Evolutionary conservation across 2,797 vertebrate genomes (phyloP).

Genomic region (Sciurus carolinensis): DNA sequence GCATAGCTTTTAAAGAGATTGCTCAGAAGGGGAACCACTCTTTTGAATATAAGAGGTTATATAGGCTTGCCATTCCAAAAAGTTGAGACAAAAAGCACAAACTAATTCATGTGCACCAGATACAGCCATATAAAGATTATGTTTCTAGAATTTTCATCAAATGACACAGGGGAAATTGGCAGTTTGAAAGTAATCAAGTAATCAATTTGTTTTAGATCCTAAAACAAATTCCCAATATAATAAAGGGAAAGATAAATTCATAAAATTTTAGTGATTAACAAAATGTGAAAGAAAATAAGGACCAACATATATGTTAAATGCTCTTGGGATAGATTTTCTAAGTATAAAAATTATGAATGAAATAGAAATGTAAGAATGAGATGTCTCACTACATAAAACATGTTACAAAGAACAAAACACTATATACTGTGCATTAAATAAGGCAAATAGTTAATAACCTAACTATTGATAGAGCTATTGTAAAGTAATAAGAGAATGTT

Average conservation of each 20-base stretch:
- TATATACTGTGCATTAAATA: neutral
- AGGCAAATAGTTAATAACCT: conserved; percentile 2
- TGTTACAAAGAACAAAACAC: conserved; percentile 32
- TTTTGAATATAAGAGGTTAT: neutral
- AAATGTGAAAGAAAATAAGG: conserved; percentile 44
- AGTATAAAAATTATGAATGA: conserved; percentile 49
- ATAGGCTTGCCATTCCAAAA: neutral
- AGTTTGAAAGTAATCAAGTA: conserved; percentile 36
- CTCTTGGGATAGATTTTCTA: conserved; percentile 37
- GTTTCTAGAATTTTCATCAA: conserved; percentile 67
- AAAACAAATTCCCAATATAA: neutral
- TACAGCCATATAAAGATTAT: conserved; percentile 14
- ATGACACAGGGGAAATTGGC: conserved; percentile 16
- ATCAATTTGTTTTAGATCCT: neutral
- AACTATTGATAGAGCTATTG: neutral
- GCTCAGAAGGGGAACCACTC: conserved; percentile 39
- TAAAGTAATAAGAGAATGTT: conserved; percentile 10
- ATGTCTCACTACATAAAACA: conserved; percentile 1
- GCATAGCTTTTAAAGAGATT: conserved; percentile 45
- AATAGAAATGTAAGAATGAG: conserved; percentile 41
- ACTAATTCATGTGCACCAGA: neutral
- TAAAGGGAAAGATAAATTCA: conserved; percentile 51
- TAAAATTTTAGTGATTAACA: conserved; percentile 46
- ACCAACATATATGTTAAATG: neutral
- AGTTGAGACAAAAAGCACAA: conserved; percentile 43